Percentiles rank a stretch among this genome's conserved stretches.
phyloP scores from a whole-genome alignment of 2,113 vertebrate species.

The Lagopus muta region DNA sequence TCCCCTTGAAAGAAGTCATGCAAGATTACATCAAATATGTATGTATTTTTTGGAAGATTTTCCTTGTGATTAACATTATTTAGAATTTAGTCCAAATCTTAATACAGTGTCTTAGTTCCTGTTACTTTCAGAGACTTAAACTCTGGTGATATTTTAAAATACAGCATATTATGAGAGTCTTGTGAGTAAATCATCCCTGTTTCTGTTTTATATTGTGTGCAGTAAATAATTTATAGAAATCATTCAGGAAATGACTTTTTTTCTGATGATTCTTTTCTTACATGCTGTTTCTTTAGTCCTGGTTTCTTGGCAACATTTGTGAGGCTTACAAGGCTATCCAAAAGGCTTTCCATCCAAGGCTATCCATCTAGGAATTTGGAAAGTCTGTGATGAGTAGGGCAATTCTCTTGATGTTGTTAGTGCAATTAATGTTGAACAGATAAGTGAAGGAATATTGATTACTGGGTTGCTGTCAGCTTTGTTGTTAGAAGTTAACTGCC shows the following conservation, averaged over 20 bases:
- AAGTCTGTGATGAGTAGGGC: neutral
- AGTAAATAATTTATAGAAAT: neutral
- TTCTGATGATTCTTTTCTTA: neutral
- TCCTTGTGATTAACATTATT: neutral
- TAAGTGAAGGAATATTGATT: neutral
- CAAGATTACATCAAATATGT: conserved; percentile 93
- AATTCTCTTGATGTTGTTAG: neutral
- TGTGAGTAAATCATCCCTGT: neutral
- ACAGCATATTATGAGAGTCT: neutral
- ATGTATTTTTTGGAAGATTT: conserved; percentile 35
- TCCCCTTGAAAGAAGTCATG: conserved; percentile 89
- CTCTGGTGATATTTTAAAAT: neutral
- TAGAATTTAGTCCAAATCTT: neutral
- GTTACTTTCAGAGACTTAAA: neutral
- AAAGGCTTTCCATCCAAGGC: neutral
- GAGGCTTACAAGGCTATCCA: neutral
- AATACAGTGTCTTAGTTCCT: neutral
- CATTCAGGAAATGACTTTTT: neutral
- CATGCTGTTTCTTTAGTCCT: neutral
- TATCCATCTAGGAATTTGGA: neutral
- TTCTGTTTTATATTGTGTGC: neutral
- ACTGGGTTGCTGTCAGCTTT: neutral
- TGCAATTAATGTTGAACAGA: neutral
- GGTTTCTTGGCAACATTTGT: neutral
- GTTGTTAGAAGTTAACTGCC: neutral